phyloP scores from a whole-genome alignment of 2,888 invertebrate genomes.

The Lucinisca nassula region DNA sequence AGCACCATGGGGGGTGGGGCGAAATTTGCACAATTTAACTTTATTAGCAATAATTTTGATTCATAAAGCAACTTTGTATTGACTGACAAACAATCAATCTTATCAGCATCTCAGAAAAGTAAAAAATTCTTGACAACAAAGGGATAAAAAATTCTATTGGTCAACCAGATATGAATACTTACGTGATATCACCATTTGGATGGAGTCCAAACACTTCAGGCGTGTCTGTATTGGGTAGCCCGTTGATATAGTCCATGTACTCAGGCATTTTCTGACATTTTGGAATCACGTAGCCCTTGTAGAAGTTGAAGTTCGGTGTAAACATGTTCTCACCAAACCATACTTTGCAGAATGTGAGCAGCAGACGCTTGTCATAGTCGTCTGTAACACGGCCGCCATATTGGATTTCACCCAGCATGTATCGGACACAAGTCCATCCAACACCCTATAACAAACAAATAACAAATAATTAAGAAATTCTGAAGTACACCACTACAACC shows the following conservation, averaged over 20 bases:
- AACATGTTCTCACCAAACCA: constrained; percentile 88
- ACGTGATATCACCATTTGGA: constrained; percentile 88
- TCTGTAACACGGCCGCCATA: constrained; percentile 88
- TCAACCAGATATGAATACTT: no score
- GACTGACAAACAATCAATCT: no score
- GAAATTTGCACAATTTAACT: no score
- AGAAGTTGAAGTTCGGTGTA: constrained; percentile 85
- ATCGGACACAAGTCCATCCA: constrained; percentile 87
- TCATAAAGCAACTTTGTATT: no score
- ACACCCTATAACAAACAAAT: constrained; percentile 87
- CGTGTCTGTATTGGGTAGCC: constrained; percentile 85
- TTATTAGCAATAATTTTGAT: no score
- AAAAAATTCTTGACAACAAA: no score
- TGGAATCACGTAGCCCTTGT: constrained; percentile 88
- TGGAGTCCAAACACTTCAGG: constrained; percentile 88
- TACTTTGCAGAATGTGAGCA: constrained; percentile 88
- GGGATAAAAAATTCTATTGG: no score
- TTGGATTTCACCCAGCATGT: constrained; percentile 89
- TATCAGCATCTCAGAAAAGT: no score
- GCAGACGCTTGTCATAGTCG: constrained; percentile 88
- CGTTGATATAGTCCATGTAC: constrained; percentile 86
- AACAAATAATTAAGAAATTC: no score
- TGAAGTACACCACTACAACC: no score
- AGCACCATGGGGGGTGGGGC: no score
- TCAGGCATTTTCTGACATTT: constrained; percentile 85